Conservation (phyloP, 2,113 vertebrate species). For the Seriola quinqueradiata region DNA sequence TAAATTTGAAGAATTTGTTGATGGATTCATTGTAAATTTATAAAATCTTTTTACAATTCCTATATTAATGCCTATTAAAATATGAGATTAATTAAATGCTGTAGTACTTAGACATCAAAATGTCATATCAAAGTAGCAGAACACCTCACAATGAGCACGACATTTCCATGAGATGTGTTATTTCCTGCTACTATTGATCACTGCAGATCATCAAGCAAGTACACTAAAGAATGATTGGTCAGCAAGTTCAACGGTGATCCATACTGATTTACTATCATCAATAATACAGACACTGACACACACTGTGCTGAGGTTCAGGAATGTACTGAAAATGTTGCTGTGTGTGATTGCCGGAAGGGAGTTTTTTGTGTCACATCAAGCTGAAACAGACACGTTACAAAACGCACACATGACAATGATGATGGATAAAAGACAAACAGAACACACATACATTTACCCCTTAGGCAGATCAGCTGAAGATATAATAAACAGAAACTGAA, state of each 20-base stretch:
- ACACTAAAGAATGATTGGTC: neutral
- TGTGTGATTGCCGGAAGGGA: neutral
- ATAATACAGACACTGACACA: neutral
- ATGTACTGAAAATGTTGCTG: neutral
- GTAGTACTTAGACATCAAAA: too few relatives aligned
- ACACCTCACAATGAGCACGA: neutral
- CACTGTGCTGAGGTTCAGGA: neutral
- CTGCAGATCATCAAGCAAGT: neutral
- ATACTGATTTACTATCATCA: neutral
- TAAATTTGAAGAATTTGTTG: too few relatives aligned
- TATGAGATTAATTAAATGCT: too few relatives aligned
- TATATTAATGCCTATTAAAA: too few relatives aligned
- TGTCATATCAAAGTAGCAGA: neutral
- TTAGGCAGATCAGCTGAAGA: slow-evolving; percentile 8
- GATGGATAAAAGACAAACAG: neutral
- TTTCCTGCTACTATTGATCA: slow-evolving; percentile 19
- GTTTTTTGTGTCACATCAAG: neutral
- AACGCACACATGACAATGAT: slow-evolving; percentile 11
- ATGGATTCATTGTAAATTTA: too few relatives aligned
- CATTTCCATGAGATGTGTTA: neutral
- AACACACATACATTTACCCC: neutral
- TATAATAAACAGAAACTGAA: neutral
- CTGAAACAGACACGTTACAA: neutral
- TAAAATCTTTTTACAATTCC: too few relatives aligned
- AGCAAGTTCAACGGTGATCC: slow-evolving; percentile 3